Evolutionary conservation across 1,140 invertebrate species (phyloP), one percentile per base, ranked within the genome.

Genomic region (Euglossa dilemma): DNA sequence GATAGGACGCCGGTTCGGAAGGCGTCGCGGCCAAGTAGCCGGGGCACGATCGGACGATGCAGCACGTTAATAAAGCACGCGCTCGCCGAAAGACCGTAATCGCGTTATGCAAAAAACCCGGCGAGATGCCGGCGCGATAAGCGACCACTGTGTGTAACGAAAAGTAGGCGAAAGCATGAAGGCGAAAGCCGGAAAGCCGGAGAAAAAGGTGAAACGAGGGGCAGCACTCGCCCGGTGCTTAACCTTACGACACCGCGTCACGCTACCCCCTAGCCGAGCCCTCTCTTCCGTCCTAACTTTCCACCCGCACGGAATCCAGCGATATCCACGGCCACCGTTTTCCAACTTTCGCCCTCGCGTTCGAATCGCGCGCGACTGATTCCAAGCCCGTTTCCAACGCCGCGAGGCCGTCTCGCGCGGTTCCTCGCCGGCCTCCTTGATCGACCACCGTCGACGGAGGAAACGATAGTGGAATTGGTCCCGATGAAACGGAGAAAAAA

Each of bases 181-280:
- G 43, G 47, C 78, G 67, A 36, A 50, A 83, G 64, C 47, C 63
- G 43, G 36, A 69, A 50, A 57, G 56, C 25, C 66, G 70, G 52
- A 56, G 28, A 56, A 43, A 43, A n/a, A 28, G 69, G 20, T 18
- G 23, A 28, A 56, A 11, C 43, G 50, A n/a, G 3, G 25, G 23
- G 36, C 66, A 59, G 83, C 36, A 69, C 66, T 80, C 75, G 57
- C 25, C 25, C 75, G 54, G 66, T 83, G 79, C 76, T 89, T 89
- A 89, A 90, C 78, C 88, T 90, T 90, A 90, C 84, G 88, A 86
- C 80, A 79, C 67, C 71, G 73, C 61, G 79, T 87, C 89, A 90
- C 89, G 89, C 89, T 78, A 86, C 57, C 57, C 71, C 64, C 69
- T 36, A 36, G 54, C 50, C 67, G 63, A 59, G 54, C 45, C 47